These are phyloP conservation scores for Helarctos malayanus DNA, from an alignment of 2,797 vertebrate genomes.

Conservation along the genomic window DNA sequence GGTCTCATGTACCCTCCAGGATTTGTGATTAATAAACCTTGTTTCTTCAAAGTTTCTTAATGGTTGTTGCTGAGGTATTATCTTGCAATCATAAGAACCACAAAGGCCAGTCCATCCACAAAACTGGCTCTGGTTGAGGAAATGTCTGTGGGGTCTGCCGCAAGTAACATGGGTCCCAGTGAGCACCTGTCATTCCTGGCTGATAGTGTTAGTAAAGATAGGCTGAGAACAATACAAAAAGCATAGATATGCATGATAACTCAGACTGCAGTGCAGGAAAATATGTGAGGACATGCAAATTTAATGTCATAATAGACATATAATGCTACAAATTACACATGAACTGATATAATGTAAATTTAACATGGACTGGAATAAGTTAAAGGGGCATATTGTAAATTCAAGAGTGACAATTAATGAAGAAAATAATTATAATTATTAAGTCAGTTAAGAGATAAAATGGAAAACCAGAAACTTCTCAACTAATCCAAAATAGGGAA, in stretches of 20 bases:
- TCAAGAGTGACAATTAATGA: background rate
- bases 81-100: background rate
- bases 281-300: background rate
- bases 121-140: background rate
- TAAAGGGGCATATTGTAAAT: background rate
- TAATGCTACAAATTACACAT: background rate
- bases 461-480: background rate
- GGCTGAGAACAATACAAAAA: background rate
- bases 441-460: background rate
- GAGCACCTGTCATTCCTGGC: background rate
- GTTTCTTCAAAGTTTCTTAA: background rate
- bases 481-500: background rate
- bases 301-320: background rate
- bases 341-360: background rate
- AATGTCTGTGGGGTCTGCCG: background rate
- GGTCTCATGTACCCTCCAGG: background rate
- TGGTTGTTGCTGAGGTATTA: background rate
- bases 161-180: background rate
- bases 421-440: background rate
- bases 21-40: background rate
- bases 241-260: background rate
- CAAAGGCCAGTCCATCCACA: background rate
- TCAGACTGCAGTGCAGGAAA: background rate
- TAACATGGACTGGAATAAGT: background rate
- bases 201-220: background rate